A percentile compares a stretch with the other conserved stretches of the same genome.
These are phyloP conservation scores for Porites evermanni DNA, from an alignment of 92 coral and sea anemone species.

Conservation along the genomic window DNA sequence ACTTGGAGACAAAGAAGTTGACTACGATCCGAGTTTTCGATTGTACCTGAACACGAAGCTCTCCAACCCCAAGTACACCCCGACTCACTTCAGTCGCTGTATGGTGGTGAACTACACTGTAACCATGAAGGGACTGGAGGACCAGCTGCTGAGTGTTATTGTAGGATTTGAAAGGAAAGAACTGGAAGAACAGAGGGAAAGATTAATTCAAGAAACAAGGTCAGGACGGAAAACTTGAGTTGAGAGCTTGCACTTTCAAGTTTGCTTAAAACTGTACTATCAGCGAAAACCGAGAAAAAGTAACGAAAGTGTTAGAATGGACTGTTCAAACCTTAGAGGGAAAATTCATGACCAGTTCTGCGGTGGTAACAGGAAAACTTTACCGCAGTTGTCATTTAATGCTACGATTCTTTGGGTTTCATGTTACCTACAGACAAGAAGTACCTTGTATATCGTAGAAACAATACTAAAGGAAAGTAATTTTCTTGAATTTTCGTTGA, in stretches of 20 bases:
- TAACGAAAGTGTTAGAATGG: too few relatives aligned
- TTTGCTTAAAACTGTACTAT: too few relatives aligned
- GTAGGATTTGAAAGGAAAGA: constrained; percentile 99
- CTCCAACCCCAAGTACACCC: constrained; percentile 98
- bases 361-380: too few relatives aligned
- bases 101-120: constrained; percentile 99
- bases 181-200: constrained; percentile 96
- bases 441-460: too few relatives aligned
- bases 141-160: constrained; percentile 96
- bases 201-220: constrained; percentile 99
- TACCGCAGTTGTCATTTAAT: too few relatives aligned
- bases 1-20: constrained; percentile 99
- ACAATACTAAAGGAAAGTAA: too few relatives aligned
- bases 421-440: too few relatives aligned
- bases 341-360: too few relatives aligned
- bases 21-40: constrained; percentile 98
- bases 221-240: neutral
- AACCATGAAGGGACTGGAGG: constrained; percentile 97
- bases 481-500: too few relatives aligned
- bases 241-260: neutral
- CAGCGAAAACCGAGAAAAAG: too few relatives aligned
- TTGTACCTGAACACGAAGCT: constrained; percentile 98
- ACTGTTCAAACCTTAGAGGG: too few relatives aligned
- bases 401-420: too few relatives aligned
- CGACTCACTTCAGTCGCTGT: constrained; percentile 98